Percentiles rank a stretch among this genome's conserved stretches.
These are phyloP conservation scores for Argentina silus DNA, from an alignment of 2,797 vertebrate genomes.

Conservation along the genomic window DNA sequence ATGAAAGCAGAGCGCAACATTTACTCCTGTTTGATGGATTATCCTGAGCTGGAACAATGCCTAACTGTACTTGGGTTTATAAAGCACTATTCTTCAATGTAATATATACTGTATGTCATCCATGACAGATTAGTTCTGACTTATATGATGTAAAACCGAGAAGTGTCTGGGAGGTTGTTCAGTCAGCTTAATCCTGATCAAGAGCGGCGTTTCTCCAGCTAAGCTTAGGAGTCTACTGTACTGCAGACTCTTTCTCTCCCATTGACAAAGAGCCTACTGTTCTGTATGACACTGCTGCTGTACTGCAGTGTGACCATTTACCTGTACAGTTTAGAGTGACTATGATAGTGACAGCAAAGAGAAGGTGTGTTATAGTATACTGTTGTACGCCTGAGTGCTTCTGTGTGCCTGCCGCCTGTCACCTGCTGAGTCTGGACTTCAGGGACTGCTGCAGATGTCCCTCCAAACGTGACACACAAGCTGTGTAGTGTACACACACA, in stretches of 20 bases:
- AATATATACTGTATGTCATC: conserved; percentile 11
- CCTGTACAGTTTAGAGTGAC: neutral
- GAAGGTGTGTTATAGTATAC: conserved; percentile 3
- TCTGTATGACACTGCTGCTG: too few species aligned
- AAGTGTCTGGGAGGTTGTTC: conserved; percentile 7
- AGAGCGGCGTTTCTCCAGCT: conserved; percentile 1
- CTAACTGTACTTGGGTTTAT: too few species aligned
- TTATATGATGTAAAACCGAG: conserved; percentile 27
- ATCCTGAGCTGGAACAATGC: neutral
- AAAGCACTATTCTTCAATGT: too few species aligned
- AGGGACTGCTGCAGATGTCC: conserved; percentile 13
- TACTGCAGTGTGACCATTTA: conserved; percentile 29
- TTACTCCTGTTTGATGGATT: conserved; percentile 2
- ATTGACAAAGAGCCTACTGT: conserved; percentile 15
- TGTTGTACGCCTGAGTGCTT: neutral
- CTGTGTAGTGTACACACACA: neutral
- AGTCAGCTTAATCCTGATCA: neutral
- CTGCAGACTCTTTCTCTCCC: too few species aligned
- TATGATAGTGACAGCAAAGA: conserved; percentile 28
- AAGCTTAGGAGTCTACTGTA: too few species aligned
- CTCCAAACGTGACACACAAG: neutral
- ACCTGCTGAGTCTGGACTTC: neutral
- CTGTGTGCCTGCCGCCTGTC: conserved; percentile 11
- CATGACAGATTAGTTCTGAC: conserved; percentile 34
- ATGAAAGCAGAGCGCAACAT: conserved; percentile 34